phyloP scores from a whole-genome alignment of 2,113 vertebrate species.

The Xenopus laevis region DNA sequence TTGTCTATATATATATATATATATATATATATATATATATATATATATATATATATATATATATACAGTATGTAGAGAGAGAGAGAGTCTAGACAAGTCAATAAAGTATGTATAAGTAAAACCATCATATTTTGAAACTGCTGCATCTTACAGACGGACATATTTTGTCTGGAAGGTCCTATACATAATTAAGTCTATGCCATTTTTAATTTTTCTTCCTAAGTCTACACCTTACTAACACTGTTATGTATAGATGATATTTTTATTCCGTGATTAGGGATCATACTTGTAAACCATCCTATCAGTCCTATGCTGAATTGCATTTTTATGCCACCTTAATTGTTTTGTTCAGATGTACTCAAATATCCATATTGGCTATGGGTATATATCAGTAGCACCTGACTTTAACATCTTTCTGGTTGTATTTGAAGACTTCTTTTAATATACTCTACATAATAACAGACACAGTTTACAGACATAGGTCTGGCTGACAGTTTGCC shows the following conservation, averaged over 20 bases:
- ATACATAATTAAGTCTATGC: conserved; percentile 16
- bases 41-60: not conserved
- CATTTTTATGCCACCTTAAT: not conserved
- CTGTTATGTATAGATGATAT: conserved; percentile 17
- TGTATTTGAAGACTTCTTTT: no score
- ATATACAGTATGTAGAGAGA: no score
- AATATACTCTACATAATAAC: no score
- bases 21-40: not conserved
- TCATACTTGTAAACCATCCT: not conserved
- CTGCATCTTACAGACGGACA: conserved; percentile 14
- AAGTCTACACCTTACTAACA: not conserved
- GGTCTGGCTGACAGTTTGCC: no score
- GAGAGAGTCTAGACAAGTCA: not conserved
- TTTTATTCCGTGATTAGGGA: not conserved
- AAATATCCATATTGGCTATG: no score
- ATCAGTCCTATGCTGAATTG: not conserved
- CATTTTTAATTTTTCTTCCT: conserved; percentile 13
- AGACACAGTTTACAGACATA: no score
- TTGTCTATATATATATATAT: not conserved
- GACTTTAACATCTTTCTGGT: no score
- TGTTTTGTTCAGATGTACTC: no score
- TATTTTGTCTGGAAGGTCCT: conserved; percentile 20
- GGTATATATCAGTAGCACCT: no score
- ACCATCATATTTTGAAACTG: conserved; percentile 1
- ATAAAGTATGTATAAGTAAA: conserved; percentile 10